A percentile compares a stretch with the other conserved stretches of the same genome.
These are phyloP conservation scores for Agriopis marginaria DNA, from an alignment of 2,888 invertebrate species.

Conservation along the genomic window DNA sequence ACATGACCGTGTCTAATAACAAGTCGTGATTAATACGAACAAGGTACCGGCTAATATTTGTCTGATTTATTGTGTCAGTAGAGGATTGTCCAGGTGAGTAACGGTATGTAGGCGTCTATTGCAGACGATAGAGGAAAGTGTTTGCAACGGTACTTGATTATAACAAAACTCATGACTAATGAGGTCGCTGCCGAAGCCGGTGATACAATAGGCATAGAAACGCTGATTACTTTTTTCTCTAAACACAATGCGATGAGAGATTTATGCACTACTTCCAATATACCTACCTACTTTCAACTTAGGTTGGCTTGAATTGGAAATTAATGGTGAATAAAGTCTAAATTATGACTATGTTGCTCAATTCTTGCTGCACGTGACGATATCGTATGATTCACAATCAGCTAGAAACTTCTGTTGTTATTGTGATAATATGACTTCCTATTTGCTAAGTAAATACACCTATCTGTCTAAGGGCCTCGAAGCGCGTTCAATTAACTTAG, in stretches of 20 bases:
- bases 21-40: constrained; percentile 32
- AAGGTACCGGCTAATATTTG: constrained; percentile 47
- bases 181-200: constrained; percentile 59
- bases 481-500: constrained; percentile 11
- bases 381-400: constrained; percentile 24
- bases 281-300: constrained; percentile 19
- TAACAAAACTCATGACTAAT: constrained; percentile 68
- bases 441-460: constrained; percentile 24
- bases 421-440: constrained; percentile 29
- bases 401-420: constrained; percentile 16
- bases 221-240: constrained; percentile 32
- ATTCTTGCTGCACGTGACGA: constrained; percentile 21
- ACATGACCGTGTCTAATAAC: constrained; percentile 33
- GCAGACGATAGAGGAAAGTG: constrained; percentile 64
- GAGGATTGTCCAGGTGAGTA: constrained; percentile 49
- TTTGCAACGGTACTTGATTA: constrained; percentile 74
- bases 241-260: constrained; percentile 28
- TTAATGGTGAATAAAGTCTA: constrained; percentile 11
- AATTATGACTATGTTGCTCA: not conserved
- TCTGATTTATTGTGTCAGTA: constrained; percentile 34
- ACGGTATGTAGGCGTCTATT: constrained; percentile 42
- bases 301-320: constrained; percentile 4
- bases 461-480: constrained; percentile 23
- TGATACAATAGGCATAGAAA: constrained; percentile 46
- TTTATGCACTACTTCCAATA: constrained; percentile 35